Evolutionary conservation across 2,797 vertebrate genomes (phyloP), one percentile per base, ranked within the genome.

Genomic region (Lemur catta): DNA sequence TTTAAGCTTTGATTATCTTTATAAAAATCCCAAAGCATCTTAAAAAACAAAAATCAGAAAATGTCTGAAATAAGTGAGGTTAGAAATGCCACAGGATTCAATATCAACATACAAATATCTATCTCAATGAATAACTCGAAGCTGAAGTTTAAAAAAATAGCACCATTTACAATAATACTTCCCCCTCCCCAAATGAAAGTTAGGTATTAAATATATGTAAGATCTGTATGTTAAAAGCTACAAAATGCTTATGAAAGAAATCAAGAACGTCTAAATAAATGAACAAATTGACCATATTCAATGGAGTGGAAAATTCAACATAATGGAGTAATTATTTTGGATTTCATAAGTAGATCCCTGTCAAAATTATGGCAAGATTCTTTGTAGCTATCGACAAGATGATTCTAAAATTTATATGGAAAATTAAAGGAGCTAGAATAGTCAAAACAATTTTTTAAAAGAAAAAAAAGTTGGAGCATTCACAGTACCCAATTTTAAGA

Each of bases 21-120:
- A 90, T 87, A 95, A 92, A 92, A 95, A 79, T 94, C 28, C 13
- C 41, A 81, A 61, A 4, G 13, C 65, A 65, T 81, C 46, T 82
- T 84, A 48, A 80, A 46, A 50, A 76, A 61, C 15, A 69, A 41
- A 71, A n/a, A n/a, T 43, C 33, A 33, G 18, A 50, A 52, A 69
- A 7, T 15, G 18, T 93, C n/a, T 52, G 59, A 94, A 89, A 26
- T 94, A 88, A 93, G 22, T 90, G 46, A 87, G 28, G 55, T 89
- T 78, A 69, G 74, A 33, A 96, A 59, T 3, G 15, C 67, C 87
- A 67, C 1, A 82, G 30, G 15, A 90, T 84, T 72, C 7, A 84
- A 78, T 12, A 43, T n/a, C 46, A 74, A 18, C 11, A 46, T 92
- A 28, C 33, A 89, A 65, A 69, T 92, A 74, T 65, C 41, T 81